These are phyloP conservation scores for Numenius phaeopus DNA, from an alignment of 2,797 vertebrate genomes.

Conservation along the genomic window DNA sequence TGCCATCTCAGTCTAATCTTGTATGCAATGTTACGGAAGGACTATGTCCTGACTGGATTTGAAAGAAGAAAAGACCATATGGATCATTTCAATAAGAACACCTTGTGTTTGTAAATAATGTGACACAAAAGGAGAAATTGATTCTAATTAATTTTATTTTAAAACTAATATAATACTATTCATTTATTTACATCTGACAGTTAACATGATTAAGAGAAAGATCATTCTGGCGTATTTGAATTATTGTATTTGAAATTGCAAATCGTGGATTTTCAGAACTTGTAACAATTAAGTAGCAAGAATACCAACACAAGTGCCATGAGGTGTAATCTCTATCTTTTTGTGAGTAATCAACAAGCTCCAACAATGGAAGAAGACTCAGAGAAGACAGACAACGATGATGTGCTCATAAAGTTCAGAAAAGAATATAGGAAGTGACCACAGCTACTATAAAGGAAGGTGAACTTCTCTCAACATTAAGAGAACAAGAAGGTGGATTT, in stretches of 20 bases:
- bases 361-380: background rate
- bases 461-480: background rate
- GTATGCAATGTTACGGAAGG: background rate
- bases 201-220: background rate
- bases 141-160: background rate
- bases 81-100: background rate
- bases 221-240: background rate
- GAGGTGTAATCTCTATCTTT: background rate
- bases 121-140: background rate
- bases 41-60: background rate
- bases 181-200: background rate
- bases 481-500: background rate
- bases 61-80: background rate
- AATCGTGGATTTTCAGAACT: background rate
- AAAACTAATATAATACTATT: background rate
- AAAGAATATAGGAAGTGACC: background rate
- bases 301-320: background rate
- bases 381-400: background rate
- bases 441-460: background rate
- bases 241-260: background rate
- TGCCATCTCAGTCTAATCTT: background rate
- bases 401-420: background rate
- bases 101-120: background rate
- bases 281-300: background rate
- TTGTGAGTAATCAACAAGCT: background rate